Conservation (phyloP, 2,888 invertebrate genomes). For the Asteroscopus sphinx region DNA sequence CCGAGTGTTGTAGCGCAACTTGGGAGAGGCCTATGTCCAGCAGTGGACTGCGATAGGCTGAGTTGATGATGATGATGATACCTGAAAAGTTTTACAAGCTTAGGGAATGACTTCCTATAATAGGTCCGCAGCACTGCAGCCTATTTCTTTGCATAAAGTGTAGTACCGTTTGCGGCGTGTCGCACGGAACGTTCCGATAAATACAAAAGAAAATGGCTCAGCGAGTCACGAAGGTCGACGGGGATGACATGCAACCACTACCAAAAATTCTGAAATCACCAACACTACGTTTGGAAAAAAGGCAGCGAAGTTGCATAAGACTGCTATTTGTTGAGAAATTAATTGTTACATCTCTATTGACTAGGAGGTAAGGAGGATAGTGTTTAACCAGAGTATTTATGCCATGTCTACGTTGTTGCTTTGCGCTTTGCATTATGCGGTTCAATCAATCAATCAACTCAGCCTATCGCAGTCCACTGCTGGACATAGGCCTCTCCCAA, state of each 20-base stretch:
- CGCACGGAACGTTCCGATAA: conserved; percentile 82
- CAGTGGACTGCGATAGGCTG: too few species aligned
- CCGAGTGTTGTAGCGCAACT: too few species aligned
- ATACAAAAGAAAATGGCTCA: conserved; percentile 79
- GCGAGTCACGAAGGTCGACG: conserved; percentile 82
- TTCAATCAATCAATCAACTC: too few species aligned
- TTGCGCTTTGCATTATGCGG: too few species aligned
- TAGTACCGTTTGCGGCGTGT: conserved; percentile 74
- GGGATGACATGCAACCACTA: conserved; percentile 77
- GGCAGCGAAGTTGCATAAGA: conserved; percentile 39
- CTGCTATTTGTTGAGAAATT: conserved; percentile 23
- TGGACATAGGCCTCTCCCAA: too few species aligned
- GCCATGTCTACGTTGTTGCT: background rate
- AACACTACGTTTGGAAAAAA: conserved; percentile 36
- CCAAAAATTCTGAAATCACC: conserved; percentile 50
- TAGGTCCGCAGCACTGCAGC: conserved; percentile 38
- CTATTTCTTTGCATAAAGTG: conserved; percentile 43
- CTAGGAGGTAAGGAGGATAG: background rate
- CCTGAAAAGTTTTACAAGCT: too few species aligned
- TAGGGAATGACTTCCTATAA: background rate
- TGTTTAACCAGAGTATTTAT: background rate
- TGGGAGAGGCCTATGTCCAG: too few species aligned
- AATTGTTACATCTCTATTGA: too few species aligned
- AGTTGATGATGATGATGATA: too few species aligned
- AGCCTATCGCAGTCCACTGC: too few species aligned